Evolutionary conservation across 2,888 invertebrate genomes (phyloP).

Genomic region (Orchesella flavescens): DNA sequence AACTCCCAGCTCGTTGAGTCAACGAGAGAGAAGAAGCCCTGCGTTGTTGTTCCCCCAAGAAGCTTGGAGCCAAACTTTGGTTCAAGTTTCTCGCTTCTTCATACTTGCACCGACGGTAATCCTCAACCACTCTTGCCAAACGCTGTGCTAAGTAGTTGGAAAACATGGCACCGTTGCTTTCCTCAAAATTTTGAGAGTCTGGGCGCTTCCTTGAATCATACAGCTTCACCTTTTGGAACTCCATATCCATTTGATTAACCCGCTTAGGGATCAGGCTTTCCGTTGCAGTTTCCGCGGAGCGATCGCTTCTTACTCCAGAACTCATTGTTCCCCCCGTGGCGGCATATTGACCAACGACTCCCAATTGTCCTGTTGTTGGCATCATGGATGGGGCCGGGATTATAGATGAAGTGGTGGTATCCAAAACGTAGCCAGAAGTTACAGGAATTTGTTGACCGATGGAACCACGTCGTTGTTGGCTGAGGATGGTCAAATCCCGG

Average conservation of each 20-base stretch:
- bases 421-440: slow-evolving; percentile 2
- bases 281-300: neutral
- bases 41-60: slow-evolving; percentile 37
- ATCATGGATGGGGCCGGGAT: slow-evolving; percentile 3
- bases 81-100: slow-evolving; percentile 48
- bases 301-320: neutral
- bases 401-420: neutral
- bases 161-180: slow-evolving; percentile 58
- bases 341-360: neutral
- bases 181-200: slow-evolving; percentile 59
- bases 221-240: slow-evolving; percentile 62
- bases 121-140: slow-evolving; percentile 56
- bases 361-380: neutral
- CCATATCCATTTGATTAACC: slow-evolving; percentile 65
- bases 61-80: slow-evolving; percentile 11
- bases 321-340: neutral
- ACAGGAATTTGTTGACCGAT: slow-evolving; percentile 9
- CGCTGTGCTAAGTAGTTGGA: slow-evolving; percentile 61
- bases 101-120: slow-evolving; percentile 59
- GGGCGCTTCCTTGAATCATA: slow-evolving; percentile 63
- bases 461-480: slow-evolving; percentile 23
- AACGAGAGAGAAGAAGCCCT: slow-evolving; percentile 9
- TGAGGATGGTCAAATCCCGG: neutral
- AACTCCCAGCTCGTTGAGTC: slow-evolving; percentile 53
- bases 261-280: slow-evolving; percentile 39